Base-by-base conservation (phyloP, 1,140 invertebrate species). In the Drosophila lacertosa region DNA sequence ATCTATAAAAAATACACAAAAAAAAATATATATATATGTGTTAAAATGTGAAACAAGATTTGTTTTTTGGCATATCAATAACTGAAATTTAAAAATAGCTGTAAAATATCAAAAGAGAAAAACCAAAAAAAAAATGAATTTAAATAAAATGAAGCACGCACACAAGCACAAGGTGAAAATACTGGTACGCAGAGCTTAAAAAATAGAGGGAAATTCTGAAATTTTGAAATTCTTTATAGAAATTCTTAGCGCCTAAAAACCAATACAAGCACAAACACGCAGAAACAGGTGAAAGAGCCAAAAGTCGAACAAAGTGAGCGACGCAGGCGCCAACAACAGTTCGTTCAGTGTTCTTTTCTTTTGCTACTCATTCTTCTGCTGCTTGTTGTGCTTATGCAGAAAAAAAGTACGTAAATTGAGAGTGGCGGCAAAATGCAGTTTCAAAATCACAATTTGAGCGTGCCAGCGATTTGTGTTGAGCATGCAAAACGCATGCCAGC, bases 21-120 rank as follows among this genome's bases (percentile, higher is more conserved):
- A 62, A 57, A 13, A 39, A 26, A 64, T 45, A 45, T 24, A 11
- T 37, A 22, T 44, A 39, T 18, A 51, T 44, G 51, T 54, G 37
- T 78, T 48, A 58, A 45, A 40, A 58, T 57, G 55, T 60, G 69
- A 76, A 76, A 62, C 33, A 76, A 58, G 55, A 74, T 77, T 80
- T 68, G 67, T 66, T 76, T 76, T 84, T 88, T 88, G 82, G 74
- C 82, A 88, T 88, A 88, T 88, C 82, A 88, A 88, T 88, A 88
- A 89, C 82, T 88, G 64, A 88, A 89, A 69, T 62, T 76, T 88
- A 88, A 67, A 88, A 88, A 88, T 88, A 88, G 82, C 42, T 24
- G 15, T 47, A 62, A 51, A 80, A 70, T 51, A 82, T 51, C 16
- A 77, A 73, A 66, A 67, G n/a, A 78, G 29, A 33, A 74, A 62